Evolutionary conservation across 2,113 vertebrate genomes (phyloP).

Genomic region (Chionomys nivalis): DNA sequence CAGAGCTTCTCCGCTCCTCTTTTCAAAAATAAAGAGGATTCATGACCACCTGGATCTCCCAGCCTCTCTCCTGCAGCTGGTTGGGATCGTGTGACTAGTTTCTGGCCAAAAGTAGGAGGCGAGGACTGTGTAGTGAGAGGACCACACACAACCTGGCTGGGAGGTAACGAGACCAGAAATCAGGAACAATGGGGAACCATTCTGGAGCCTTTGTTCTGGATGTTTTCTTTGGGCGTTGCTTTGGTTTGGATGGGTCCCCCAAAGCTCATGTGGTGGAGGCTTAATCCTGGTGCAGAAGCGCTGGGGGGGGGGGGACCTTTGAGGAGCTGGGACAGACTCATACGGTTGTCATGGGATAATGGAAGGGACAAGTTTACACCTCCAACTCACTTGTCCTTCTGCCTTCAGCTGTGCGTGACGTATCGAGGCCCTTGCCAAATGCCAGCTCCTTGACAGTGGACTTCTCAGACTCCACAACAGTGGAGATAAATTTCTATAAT

Average conservation of each 20-base stretch:
- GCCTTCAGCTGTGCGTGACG: background rate
- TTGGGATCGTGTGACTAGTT: background rate
- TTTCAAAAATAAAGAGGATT: no score
- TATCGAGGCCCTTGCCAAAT: background rate
- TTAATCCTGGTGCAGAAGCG: background rate
- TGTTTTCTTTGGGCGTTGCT: background rate
- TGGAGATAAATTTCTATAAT: background rate
- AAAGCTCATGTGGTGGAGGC: background rate
- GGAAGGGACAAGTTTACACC: background rate
- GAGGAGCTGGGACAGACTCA: background rate
- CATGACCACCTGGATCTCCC: no score
- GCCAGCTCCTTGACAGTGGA: background rate
- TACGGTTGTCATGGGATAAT: no score
- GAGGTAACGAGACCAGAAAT: background rate
- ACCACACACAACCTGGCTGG: background rate
- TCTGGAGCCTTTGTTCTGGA: background rate
- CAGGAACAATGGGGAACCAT: background rate
- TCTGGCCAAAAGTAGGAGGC: background rate
- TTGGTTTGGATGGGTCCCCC: background rate
- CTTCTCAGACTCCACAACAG: background rate
- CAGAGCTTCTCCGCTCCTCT: background rate
- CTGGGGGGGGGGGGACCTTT: no score
- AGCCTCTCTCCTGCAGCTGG: no score
- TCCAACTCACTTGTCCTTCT: background rate
- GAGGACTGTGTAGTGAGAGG: background rate